phyloP scores from a whole-genome alignment of 2,797 vertebrate genomes.

The Tragopan temminckii region DNA sequence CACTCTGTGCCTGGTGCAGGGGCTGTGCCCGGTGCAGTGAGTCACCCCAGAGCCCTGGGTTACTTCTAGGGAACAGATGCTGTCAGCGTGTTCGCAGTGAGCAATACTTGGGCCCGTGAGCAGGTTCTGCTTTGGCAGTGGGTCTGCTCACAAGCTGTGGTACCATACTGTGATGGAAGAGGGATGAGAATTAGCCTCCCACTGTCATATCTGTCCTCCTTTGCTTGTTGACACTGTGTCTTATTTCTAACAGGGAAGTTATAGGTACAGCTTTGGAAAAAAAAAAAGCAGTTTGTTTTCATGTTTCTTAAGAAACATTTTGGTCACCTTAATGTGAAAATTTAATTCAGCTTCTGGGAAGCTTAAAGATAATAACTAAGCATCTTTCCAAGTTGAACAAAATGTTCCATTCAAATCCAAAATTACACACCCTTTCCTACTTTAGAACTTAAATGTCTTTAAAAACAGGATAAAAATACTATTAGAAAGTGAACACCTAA shows the following conservation, averaged over 20 bases:
- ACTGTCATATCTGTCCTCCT: background rate
- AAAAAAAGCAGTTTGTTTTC: background rate
- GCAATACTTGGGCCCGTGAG: background rate
- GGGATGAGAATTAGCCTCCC: background rate
- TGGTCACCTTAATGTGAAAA: background rate
- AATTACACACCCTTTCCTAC: background rate
- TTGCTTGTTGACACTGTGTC: background rate
- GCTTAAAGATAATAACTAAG: slow-evolving; percentile 52
- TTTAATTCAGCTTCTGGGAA: slow-evolving; percentile 27
- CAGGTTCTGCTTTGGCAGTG: background rate
- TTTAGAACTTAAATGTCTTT: background rate
- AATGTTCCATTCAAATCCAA: slow-evolving; percentile 12
- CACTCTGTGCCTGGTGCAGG: accelerated
- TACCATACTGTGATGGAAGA: background rate
- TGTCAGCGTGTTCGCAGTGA: background rate
- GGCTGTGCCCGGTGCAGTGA: background rate
- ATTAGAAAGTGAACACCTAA: background rate
- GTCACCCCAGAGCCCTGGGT: background rate
- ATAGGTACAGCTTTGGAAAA: background rate
- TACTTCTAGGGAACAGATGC: background rate
- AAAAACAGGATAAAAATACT: background rate
- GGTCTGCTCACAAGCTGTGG: background rate
- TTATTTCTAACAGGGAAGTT: background rate
- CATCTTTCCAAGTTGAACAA: background rate
- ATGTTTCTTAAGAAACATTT: background rate